Conservation (phyloP, 2,113 vertebrate species). For the Eubucco bourcierii region DNA sequence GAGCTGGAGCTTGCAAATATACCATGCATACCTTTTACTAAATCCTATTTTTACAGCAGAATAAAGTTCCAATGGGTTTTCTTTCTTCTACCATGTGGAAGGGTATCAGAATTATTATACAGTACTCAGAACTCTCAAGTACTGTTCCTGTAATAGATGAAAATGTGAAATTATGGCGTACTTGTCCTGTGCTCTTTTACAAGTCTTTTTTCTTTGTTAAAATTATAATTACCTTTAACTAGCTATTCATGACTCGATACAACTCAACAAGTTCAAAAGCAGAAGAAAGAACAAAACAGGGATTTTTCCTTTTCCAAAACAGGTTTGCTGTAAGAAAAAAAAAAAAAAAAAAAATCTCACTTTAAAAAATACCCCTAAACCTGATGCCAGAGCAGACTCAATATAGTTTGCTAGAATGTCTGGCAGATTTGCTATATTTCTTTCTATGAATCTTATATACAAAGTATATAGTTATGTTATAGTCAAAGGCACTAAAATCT, state of each 20-base stretch:
- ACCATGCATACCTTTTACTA: slow-evolving; percentile 20
- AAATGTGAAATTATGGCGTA: slow-evolving; percentile 46
- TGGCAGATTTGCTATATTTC: slow-evolving; percentile 30
- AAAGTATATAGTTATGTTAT: slow-evolving; percentile 58
- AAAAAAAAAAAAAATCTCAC: background rate
- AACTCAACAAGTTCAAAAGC: slow-evolving; percentile 57
- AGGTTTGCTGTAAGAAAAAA: slow-evolving; percentile 46
- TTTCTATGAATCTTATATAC: slow-evolving; percentile 56
- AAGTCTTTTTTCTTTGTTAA: background rate
- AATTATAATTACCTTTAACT: slow-evolving; percentile 26
- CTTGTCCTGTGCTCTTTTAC: slow-evolving; percentile 49
- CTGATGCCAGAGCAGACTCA: slow-evolving; percentile 6
- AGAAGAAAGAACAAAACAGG: slow-evolving; percentile 40
- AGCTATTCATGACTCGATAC: slow-evolving; percentile 50
- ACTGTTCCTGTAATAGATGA: slow-evolving; percentile 57
- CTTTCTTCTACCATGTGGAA: slow-evolving; percentile 48
- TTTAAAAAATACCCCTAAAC: slow-evolving; percentile 44
- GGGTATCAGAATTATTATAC: slow-evolving; percentile 48
- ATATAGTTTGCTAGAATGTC: background rate
- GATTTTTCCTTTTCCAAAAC: slow-evolving; percentile 57
- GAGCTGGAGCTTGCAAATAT: background rate
- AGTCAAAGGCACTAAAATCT: slow-evolving; percentile 79
- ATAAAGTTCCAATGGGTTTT: slow-evolving; percentile 32
- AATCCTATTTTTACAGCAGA: slow-evolving; percentile 45
- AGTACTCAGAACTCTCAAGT: slow-evolving; percentile 57